Evolutionary conservation across 2,888 invertebrate species (phyloP), one percentile per base, ranked within the genome.

Genomic region (Mimas tiliae): DNA sequence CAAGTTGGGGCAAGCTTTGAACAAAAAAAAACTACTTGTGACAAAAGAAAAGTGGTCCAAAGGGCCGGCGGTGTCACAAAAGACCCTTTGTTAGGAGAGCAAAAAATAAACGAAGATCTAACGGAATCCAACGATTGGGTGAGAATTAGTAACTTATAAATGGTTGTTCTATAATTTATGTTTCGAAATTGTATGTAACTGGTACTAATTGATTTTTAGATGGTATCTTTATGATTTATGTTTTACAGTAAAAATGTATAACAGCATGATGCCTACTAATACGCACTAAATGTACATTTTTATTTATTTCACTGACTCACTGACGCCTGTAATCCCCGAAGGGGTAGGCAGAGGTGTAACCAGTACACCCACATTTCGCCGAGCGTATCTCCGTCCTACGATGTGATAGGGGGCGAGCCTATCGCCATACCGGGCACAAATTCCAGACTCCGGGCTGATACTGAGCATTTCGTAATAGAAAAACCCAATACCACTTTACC

Each of bases 1-100:
- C 58, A 19, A 65, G 65, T 65, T 58, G 58, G 48, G 58, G 58
- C 65, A 58, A 48, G 58, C 48, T 65, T 21, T 58, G 48, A 48
- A 58, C 38, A 58, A 58, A 58, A 58, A 58, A 58, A 58, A 58
- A 42, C 38, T 19, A 19, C 34, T 48, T 19, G 27, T 27, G 50
- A 63, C 48, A 63, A 52, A 65, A 51, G 55, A 58, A 63, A 63
- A 55, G 19, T 16, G 12, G 34, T 48, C 47, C 47, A 58, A 64
- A 47, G 48, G 55, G 34, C 53, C 64, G 47, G 34, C 55, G 55
- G 38, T 51, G 38, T 38, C 63, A 65, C 47, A 65, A 58, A 48
- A 16, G 58, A 48, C 47, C 53, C 48, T 55, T 65, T 65, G 65
- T 58, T 34, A 55, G 8, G 48, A 58, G 38, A 55, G 58, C 58